A percentile compares a stretch with the other conserved stretches of the same genome.
Conservation (phyloP, 2,888 invertebrate genomes). For the Papilio gigon region DNA sequence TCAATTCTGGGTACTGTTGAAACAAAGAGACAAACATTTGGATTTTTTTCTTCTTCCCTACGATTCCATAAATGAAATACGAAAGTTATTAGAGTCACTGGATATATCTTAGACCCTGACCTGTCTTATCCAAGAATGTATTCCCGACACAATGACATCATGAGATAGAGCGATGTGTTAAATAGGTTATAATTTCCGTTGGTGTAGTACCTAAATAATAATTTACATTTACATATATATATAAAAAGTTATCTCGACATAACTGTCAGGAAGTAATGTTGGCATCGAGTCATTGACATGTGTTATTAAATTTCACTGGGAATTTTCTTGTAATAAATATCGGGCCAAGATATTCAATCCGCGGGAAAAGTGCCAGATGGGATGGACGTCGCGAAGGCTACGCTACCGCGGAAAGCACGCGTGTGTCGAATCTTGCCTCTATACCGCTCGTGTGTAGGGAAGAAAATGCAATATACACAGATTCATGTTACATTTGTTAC, state of each 20-base stretch:
- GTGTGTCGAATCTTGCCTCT: conserved; percentile 48
- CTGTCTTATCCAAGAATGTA: too few species aligned
- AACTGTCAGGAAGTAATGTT: conserved; percentile 30
- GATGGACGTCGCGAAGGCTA: conserved; percentile 64
- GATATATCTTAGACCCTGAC: too few species aligned
- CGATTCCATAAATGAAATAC: too few species aligned
- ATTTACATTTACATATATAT: not conserved
- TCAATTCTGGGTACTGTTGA: too few species aligned
- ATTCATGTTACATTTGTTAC: conserved; percentile 21
- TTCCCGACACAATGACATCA: too few species aligned
- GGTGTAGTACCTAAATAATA: not conserved
- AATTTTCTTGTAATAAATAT: conserved; percentile 65
- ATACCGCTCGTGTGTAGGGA: conserved; percentile 53
- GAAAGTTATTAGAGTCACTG: too few species aligned
- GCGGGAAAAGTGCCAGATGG: conserved; percentile 74
- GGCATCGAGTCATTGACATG: conserved; percentile 45
- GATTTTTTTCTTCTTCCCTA: too few species aligned
- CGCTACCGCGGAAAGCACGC: conserved; percentile 57
- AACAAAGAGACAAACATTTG: too few species aligned
- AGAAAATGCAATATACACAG: conserved; percentile 53
- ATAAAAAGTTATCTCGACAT: not conserved
- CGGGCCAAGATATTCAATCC: conserved; percentile 69
- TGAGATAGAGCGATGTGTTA: too few species aligned
- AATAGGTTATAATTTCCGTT: not conserved
- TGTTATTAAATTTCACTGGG: conserved; percentile 60